Conservation (phyloP, 2,888 invertebrate species). For the Prenolepis imparis region DNA sequence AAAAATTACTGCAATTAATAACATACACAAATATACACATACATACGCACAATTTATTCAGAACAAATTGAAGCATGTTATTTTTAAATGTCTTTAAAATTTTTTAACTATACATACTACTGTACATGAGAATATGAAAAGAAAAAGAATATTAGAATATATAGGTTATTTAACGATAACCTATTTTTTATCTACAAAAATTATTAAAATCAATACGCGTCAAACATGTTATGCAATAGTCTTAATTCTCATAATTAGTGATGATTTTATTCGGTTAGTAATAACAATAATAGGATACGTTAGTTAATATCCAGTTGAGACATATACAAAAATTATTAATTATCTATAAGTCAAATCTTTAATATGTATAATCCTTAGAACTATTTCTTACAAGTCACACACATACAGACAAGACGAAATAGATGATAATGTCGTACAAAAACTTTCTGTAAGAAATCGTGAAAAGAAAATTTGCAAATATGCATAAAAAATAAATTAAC, state of each 20-base stretch:
- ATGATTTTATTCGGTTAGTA: not conserved
- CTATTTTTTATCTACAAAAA: not conserved
- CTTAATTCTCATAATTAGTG: constrained; percentile 13
- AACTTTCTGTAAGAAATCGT: not conserved
- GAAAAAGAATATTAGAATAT: not conserved
- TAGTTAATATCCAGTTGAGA: not conserved
- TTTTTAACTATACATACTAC: not conserved
- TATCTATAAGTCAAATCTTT: not conserved
- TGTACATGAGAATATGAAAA: not conserved
- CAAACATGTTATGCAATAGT: not conserved
- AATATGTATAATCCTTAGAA: not conserved
- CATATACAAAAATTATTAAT: not conserved
- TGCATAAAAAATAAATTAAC: not conserved
- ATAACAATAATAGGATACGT: not conserved
- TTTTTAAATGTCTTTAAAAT: constrained; percentile 2
- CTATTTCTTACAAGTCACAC: not conserved
- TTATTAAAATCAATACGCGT: not conserved
- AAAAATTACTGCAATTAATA: not conserved
- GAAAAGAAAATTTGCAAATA: not conserved
- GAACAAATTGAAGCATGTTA: not conserved
- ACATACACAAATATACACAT: not conserved
- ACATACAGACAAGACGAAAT: not conserved
- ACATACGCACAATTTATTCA: not conserved
- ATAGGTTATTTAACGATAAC: not conserved
- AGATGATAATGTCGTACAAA: not conserved